These are phyloP conservation scores for Eueremaeus valkanovi DNA, from an alignment of 2,888 invertebrate genomes.

Conservation along the genomic window DNA sequence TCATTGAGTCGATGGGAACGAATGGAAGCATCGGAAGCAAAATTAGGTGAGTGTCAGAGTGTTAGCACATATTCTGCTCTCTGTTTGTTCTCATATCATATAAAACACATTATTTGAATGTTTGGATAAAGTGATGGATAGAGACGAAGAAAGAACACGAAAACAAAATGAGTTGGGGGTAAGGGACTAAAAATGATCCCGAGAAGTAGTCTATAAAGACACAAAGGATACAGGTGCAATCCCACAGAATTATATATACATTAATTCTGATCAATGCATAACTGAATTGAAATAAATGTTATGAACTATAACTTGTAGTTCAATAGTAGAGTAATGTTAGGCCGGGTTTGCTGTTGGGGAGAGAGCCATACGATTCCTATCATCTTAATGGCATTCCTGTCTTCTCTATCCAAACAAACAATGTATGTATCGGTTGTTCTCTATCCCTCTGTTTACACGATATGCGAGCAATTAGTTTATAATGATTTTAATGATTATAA, in stretches of 20 bases:
- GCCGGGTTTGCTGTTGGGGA: background rate
- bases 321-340: background rate
- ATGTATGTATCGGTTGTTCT: slow-evolving; percentile 16
- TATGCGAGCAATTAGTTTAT: slow-evolving; percentile 25
- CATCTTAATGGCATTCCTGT: slow-evolving; percentile 30
- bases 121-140: no score
- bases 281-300: no score
- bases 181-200: no score
- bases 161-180: no score
- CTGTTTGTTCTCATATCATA: background rate
- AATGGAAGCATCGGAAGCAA: slow-evolving; percentile 72
- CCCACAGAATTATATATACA: no score
- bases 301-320: background rate
- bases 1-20: slow-evolving; percentile 73
- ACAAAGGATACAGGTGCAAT: no score
- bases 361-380: slow-evolving; percentile 15
- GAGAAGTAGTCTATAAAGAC: no score
- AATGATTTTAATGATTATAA: slow-evolving; percentile 21
- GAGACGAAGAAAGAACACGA: no score
- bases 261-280: no score
- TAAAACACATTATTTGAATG: no score
- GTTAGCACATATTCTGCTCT: background rate
- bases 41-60: slow-evolving; percentile 72
- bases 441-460: slow-evolving; percentile 10
- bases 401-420: slow-evolving; percentile 25